These are phyloP conservation scores for Schizothorax lantsangensis DNA, from an alignment of 2,797 vertebrate species.

Conservation along the genomic window DNA sequence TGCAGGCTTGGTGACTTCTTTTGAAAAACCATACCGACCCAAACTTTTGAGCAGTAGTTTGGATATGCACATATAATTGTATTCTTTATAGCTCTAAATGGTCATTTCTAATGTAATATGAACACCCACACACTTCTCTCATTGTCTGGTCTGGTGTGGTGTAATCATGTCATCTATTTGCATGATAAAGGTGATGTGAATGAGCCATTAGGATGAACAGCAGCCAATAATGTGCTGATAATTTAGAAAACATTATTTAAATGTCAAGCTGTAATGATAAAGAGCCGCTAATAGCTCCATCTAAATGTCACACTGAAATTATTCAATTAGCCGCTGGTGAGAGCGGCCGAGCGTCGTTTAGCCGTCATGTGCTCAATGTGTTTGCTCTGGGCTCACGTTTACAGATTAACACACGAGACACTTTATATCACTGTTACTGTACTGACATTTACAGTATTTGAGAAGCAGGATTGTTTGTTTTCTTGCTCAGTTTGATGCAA, in stretches of 20 bases:
- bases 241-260: conserved; percentile 81
- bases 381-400: not conserved
- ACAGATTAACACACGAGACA: not conserved
- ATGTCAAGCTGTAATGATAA: conserved; percentile 79
- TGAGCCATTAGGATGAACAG: conserved; percentile 71
- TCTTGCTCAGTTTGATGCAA: not conserved
- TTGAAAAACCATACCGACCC: not conserved
- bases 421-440: conserved; percentile 47
- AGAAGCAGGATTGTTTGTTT: not conserved
- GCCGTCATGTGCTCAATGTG: conserved; percentile 39
- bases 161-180: conserved; percentile 68
- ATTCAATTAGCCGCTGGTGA: conserved; percentile 77
- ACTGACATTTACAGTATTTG: conserved; percentile 31
- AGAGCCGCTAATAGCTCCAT: conserved; percentile 74
- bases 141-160: not conserved
- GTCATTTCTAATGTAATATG: not conserved
- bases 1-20: not conserved
- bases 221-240: conserved; percentile 75
- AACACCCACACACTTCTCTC: not conserved
- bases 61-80: not conserved
- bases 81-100: not conserved
- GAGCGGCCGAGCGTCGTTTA: conserved; percentile 72
- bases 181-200: conserved; percentile 61
- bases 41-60: not conserved
- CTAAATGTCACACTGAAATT: conserved; percentile 84